Percentiles rank a stretch among this genome's conserved stretches.
These are phyloP conservation scores for Sitobion miscanthi DNA, from an alignment of 1,140 invertebrate genomes.

Conservation along the genomic window DNA sequence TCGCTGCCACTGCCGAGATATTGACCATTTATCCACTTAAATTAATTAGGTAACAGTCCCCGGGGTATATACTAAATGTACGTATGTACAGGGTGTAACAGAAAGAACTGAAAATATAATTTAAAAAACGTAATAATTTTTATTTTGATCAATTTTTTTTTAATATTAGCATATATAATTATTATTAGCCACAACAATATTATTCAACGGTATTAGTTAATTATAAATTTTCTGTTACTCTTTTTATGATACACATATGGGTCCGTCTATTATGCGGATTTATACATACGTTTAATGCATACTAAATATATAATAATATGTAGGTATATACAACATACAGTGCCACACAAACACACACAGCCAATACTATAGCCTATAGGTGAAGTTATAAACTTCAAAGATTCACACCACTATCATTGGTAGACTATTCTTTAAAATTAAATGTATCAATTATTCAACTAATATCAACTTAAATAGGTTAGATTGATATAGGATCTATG, in stretches of 20 bases:
- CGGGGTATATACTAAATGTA: background rate
- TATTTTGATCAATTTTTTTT: background rate
- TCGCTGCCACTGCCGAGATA: background rate
- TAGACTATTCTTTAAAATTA: no score
- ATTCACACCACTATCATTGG: no score
- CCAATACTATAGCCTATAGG: no score
- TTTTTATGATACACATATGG: background rate
- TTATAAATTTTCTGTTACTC: background rate
- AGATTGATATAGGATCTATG: no score
- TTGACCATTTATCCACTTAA: conserved; percentile 52
- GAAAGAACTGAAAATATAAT: background rate
- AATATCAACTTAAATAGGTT: no score
- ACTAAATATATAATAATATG: no score
- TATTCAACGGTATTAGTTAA: background rate
- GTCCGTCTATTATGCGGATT: background rate
- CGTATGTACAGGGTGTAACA: background rate
- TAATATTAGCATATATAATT: background rate
- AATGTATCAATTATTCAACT: no score
- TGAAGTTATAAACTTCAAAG: no score
- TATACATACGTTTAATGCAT: no score
- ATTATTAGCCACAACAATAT: background rate
- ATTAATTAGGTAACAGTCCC: conserved; percentile 43
- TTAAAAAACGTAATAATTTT: background rate
- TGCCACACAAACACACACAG: no score
- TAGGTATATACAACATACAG: no score